Base-by-base conservation (phyloP, 2,888 invertebrate species). In the Axea sp. region DNA sequence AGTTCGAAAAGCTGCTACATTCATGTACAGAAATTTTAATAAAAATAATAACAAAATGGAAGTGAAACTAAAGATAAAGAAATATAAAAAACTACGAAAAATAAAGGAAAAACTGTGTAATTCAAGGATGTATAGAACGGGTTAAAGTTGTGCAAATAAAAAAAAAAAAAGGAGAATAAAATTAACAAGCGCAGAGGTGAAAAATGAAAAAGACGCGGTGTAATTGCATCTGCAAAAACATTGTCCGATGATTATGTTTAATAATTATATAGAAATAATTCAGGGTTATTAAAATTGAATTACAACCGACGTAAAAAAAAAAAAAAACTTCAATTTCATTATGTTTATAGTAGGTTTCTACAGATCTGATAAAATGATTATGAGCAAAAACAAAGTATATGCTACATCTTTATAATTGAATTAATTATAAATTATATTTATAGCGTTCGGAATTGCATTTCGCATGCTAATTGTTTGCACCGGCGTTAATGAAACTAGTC, bases 221-320 rank as follows among this genome's bases (percentile, higher is more conserved):
- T 71, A 60, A 75, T 75, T 71, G 65, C 60, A 47, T 57, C 59
- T 35, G 65, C 41, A 45, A 71, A 75, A 75, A 69, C 59, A 74
- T 57, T 49, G 64, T 45, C 33, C 64, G 51, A 28, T 59, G 72
- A 59, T 65, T 65, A 65, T 72, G 65, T 65, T 65, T 72, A 59
- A 65, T 72, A 72, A 72, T 72, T 72, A 65, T 65, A 72, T 65
- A 65, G 64, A 72, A 72, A 72, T 72, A 65, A 72, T 72, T 72
- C 59, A 59, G 45, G 9, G 65, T 65, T 72, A 65, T 65, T 65
- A 51, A 64, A 65, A 51, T 43, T 51, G 59, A 64, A 59, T 65
- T 72, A 65, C 49, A 35, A 17, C 15, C 41, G 9, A 15, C 17
- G 43, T 17, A 57, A 62, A 71, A 62, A 62, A n/a, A n/a, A n/a